Evolutionary conservation across 1,140 invertebrate species (phyloP).

Genomic region (Portunus trituberculatus): DNA sequence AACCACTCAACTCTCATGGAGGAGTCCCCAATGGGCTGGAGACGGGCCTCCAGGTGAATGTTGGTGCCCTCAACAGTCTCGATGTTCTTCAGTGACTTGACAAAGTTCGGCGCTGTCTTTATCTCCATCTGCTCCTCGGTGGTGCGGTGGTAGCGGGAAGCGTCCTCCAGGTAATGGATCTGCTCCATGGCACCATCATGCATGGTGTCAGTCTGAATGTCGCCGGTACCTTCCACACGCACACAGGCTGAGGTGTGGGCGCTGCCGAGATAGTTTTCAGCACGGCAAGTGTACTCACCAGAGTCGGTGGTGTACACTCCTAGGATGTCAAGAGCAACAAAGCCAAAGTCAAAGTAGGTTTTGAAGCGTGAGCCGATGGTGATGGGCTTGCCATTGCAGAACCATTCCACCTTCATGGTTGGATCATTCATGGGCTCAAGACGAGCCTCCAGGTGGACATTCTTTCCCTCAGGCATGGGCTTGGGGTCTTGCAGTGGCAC

Average conservation of each 20-base stretch:
- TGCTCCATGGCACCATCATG: conserved; percentile 97
- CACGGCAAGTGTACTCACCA: conserved; percentile 95
- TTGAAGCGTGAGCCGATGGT: conserved; percentile 89
- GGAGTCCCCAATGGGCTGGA: conserved; percentile 96
- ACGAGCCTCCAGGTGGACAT: conserved; percentile 93
- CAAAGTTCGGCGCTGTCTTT: conserved; percentile 89
- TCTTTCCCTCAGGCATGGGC: conserved; percentile 87
- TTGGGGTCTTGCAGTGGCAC: conserved; percentile 84
- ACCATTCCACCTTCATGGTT: conserved; percentile 98
- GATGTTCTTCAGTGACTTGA: conserved; percentile 92
- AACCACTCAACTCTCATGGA: conserved; percentile 99
- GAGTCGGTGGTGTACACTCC: conserved; percentile 93
- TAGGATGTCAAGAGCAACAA: conserved; percentile 94
- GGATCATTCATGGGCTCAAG: conserved; percentile 96
- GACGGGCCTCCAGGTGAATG: conserved; percentile 94
- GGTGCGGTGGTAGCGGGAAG: conserved; percentile 87
- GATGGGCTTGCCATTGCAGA: conserved; percentile 89
- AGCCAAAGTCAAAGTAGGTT: conserved; percentile 97
- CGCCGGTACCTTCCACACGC: conserved; percentile 89
- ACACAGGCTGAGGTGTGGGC: conserved; percentile 95
- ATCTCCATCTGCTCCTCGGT: conserved; percentile 82
- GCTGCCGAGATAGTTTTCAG: conserved; percentile 94
- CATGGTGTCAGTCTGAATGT: conserved; percentile 95
- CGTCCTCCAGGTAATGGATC: conserved; percentile 95
- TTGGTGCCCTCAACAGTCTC: conserved; percentile 95